A percentile compares a stretch with the other conserved stretches of the same genome.
Evolutionary conservation across 92 coral and sea anemone species (phyloP).

Genomic region (Siderastrea siderea): DNA sequence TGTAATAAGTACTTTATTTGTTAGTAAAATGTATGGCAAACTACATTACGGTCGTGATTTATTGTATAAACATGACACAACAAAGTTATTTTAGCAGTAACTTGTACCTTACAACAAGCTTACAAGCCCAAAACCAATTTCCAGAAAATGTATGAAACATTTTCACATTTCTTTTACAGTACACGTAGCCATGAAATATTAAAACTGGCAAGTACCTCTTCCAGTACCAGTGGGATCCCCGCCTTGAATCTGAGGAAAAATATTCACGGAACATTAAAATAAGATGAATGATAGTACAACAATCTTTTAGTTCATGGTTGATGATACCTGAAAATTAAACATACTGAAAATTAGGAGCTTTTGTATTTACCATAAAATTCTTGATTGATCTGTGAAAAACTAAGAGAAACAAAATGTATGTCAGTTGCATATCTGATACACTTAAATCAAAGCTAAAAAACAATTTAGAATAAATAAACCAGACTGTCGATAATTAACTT

Average conservation of each 20-base stretch:
- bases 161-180: not conserved
- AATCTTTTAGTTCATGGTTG: not conserved
- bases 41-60: too few species aligned
- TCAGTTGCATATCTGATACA: not conserved
- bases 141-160: too few species aligned
- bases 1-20: too few species aligned
- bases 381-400: conserved; percentile 98
- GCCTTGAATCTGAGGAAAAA: conserved; percentile 92
- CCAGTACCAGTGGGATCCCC: conserved; percentile 99
- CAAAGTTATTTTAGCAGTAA: too few species aligned
- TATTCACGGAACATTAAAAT: not conserved
- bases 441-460: not conserved
- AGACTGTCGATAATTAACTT: not conserved
- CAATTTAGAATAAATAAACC: not conserved
- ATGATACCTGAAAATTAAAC: not conserved
- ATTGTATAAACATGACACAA: too few species aligned
- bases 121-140: too few species aligned
- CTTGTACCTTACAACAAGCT: too few species aligned
- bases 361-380: conserved; percentile 91
- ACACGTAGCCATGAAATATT: not conserved
- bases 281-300: not conserved
- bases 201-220: conserved; percentile 58
- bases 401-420: conserved; percentile 32
- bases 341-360: not conserved
- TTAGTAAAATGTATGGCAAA: too few species aligned